Evolutionary conservation across 2,888 invertebrate genomes (phyloP).

Genomic region (Himalopsyche kuldschensis): DNA sequence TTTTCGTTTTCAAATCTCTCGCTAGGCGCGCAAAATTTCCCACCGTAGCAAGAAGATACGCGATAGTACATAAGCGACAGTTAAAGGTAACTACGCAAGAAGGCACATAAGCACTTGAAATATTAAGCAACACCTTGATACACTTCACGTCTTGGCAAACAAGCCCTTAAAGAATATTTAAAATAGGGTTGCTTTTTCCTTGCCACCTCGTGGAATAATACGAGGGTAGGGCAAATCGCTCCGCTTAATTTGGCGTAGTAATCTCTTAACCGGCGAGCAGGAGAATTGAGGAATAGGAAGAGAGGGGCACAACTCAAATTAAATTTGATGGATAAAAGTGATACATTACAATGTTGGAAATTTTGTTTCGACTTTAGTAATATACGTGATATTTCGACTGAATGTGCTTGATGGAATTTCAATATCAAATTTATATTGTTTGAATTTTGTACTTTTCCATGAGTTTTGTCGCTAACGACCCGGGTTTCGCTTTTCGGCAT

Average conservation of each 20-base stretch:
- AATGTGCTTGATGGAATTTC: too few relatives aligned
- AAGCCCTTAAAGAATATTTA: conserved; percentile 10
- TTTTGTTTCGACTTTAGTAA: neutral
- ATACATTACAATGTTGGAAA: neutral
- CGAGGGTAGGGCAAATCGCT: conserved; percentile 30
- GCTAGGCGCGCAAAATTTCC: conserved; percentile 12
- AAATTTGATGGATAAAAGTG: conserved; percentile 21
- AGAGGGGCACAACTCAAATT: conserved; percentile 21
- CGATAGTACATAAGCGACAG: conserved; percentile 30
- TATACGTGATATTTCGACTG: neutral
- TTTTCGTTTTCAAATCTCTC: neutral
- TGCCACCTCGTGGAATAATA: neutral
- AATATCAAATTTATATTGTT: too few relatives aligned
- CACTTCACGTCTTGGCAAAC: conserved; percentile 6
- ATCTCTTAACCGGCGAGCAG: conserved; percentile 24
- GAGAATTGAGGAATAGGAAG: neutral
- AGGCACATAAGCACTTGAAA: conserved; percentile 36
- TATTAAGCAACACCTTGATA: conserved; percentile 38
- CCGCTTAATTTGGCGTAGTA: conserved; percentile 36
- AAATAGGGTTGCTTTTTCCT: conserved; percentile 22
- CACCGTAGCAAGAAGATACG: conserved; percentile 27
- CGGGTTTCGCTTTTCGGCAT: too few relatives aligned
- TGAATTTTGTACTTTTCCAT: too few relatives aligned
- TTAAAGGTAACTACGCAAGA: conserved; percentile 37
- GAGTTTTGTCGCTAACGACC: too few relatives aligned